phyloP scores from a whole-genome alignment of 2,797 vertebrate species.

The Apogon hyalosoma region DNA sequence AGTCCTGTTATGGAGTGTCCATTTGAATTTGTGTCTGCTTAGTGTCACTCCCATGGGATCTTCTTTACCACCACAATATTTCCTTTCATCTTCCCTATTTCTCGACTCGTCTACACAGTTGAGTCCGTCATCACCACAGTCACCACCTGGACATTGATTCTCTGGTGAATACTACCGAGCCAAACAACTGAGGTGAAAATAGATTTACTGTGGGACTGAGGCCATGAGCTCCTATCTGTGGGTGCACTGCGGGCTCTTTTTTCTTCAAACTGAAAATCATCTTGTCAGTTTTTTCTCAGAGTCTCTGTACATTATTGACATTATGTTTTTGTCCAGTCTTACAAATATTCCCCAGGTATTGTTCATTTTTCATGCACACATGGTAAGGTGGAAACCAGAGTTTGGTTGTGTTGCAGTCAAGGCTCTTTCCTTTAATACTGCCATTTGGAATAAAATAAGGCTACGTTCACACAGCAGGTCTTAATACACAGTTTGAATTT shows the following conservation, averaged over 20 bases:
- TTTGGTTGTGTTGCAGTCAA: no score
- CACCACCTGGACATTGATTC: conserved; percentile 57
- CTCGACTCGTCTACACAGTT: conserved; percentile 40
- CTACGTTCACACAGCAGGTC: no score
- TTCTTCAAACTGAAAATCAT: conserved; percentile 21
- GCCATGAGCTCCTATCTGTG: conserved; percentile 17
- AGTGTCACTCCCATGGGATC: conserved; percentile 33
- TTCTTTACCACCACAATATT: conserved; percentile 46
- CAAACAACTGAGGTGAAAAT: conserved; percentile 74
- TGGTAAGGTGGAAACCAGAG: no score
- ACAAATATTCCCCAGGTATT: neutral
- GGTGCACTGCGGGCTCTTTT: conserved; percentile 17
- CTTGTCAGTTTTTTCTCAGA: neutral
- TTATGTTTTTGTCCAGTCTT: neutral
- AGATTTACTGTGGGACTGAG: conserved; percentile 60
- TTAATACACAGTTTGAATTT: no score
- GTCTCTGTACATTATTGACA: neutral
- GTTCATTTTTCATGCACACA: neutral
- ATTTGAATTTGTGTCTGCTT: conserved; percentile 43
- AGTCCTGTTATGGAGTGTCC: conserved; percentile 34
- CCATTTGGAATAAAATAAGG: no score
- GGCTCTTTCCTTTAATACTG: no score
- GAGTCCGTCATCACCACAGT: conserved; percentile 44
- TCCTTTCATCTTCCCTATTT: conserved; percentile 45
- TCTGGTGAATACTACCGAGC: conserved; percentile 51